Evolutionary conservation across 2,113 vertebrate genomes (phyloP).

Genomic region (Xenotilapia leptura): DNA sequence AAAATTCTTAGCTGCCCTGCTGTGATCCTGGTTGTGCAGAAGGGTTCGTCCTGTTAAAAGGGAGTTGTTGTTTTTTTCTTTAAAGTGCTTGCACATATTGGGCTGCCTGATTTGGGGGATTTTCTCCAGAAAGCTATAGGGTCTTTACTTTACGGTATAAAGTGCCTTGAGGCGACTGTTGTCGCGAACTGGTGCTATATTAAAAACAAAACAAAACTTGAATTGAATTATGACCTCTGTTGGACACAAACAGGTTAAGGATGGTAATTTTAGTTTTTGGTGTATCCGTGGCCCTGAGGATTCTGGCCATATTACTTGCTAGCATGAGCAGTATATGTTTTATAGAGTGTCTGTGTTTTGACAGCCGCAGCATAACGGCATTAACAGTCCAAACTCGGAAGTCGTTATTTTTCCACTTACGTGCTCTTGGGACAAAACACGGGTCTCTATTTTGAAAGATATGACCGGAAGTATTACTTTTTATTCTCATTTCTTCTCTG

Average conservation of each 20-base stretch:
- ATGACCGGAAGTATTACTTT: background rate
- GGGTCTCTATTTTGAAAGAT: background rate
- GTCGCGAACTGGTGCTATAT: background rate
- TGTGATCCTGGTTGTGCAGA: background rate
- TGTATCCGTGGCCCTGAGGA: background rate
- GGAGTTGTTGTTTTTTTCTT: background rate
- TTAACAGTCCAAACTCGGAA: background rate
- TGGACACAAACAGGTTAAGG: background rate
- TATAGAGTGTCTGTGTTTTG: background rate
- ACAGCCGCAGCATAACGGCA: background rate
- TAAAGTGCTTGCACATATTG: background rate
- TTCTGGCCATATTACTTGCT: background rate
- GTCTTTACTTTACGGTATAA: background rate
- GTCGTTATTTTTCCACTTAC: conserved; percentile 25
- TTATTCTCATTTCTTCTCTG: background rate
- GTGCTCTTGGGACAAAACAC: background rate
- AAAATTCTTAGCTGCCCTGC: background rate
- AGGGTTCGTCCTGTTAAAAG: background rate
- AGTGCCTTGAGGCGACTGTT: background rate
- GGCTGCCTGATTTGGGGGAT: background rate
- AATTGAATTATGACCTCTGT: background rate
- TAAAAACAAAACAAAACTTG: background rate
- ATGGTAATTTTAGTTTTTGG: background rate
- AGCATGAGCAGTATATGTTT: background rate
- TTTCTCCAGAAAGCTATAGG: background rate